Evolutionary conservation across 1,140 invertebrate genomes (phyloP), one percentile per base, ranked within the genome.

Genomic region (Lordiphosa stackelbergi): DNA sequence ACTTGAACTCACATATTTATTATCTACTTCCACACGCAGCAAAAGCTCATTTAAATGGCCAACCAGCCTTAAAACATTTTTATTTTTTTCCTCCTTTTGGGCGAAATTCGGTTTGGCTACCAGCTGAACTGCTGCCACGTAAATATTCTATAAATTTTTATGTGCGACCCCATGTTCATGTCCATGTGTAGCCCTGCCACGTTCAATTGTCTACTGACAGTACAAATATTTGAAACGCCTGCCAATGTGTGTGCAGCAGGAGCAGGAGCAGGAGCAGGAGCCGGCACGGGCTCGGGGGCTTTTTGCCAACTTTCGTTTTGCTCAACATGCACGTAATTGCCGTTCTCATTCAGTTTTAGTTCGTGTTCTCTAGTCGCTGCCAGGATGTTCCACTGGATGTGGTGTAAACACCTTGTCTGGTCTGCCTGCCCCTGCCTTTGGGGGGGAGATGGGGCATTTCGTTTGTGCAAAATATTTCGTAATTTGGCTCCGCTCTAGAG

Each of bases 121-220:
- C 28, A 31, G 19, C 31, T 40, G 51, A 69, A 69, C 54, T 69
- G 53, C 62, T 55, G 45, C 63, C 66, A 70, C 66, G 66, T 70
- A 62, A 66, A 70, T 70, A 70, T 70, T 70, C 56, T 70, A 70
- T 70, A 70, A 70, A 70, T 70, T 70, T 70, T 62, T 62, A 66
- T 70, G 66, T 54, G 41, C 48, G 43, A 19, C 49, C 5, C 28
- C 5, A 5, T 47, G 53, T 22, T 47, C n/a, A 43, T 47, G 53
- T 22, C 54, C n/a, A 43, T 31, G 19, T 7, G 40, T 19, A 11
- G 24, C 45, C 40, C 12, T 49, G 65, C 45, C 65, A 59, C 34
- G 54, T 69, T 59, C 66, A 69, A 65, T 69, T 69, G 60, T 68
- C 55, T 65, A 56, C 56, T 62, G 56, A 65, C 62, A 66, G 62